Evolutionary conservation across 2,888 invertebrate genomes (phyloP), one percentile per base, ranked within the genome.

Genomic region (Tribolium freemani): DNA sequence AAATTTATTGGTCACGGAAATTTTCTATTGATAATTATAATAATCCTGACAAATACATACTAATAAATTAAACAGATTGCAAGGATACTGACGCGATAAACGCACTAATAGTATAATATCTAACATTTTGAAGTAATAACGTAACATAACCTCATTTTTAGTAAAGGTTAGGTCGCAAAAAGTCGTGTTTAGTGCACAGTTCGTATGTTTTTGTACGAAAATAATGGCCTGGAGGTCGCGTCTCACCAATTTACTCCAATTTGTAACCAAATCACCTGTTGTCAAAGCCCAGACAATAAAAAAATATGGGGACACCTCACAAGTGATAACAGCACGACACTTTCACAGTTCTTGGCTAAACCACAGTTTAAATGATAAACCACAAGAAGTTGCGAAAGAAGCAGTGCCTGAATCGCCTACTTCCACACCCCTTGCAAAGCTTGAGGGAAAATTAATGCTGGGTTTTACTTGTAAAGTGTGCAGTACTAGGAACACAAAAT

Each of bases 381-480:
- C 11, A 45, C n/a, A 45, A 45, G 16, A 61, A 30, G 13, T 30
- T 16, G 51, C 30, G 31, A 5, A 1, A 8, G 44, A 45, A 26
- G 5, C 45, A 60, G 60, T 46, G 21, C 6, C 60, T 60, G 60
- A n/a, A 45, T 9, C 26, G 26, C 9, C 46, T 1, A n/a, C 26
- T 9, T 44, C 57, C 5, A 20, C 38, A 53, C 54, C 64, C 1
- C 38, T 64, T 11, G 64, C 44, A 5, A 53, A 69, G 38, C 9
- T 60, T 6, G 44, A 88, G 67, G 88, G 89, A 50, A 94, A 92
- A 85, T 87, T 94, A 58, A 91, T 92, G 78, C 84, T 98, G 5
- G 87, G 89, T 77, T 98, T 94, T 83, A 98, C 96, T 0, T 98
- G 98, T 83, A 97, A 96, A 88, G 93, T 94, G 73, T 98, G 98